Conservation (phyloP, 2,797 vertebrate genomes). For the Pangasius sanitwongsei region DNA sequence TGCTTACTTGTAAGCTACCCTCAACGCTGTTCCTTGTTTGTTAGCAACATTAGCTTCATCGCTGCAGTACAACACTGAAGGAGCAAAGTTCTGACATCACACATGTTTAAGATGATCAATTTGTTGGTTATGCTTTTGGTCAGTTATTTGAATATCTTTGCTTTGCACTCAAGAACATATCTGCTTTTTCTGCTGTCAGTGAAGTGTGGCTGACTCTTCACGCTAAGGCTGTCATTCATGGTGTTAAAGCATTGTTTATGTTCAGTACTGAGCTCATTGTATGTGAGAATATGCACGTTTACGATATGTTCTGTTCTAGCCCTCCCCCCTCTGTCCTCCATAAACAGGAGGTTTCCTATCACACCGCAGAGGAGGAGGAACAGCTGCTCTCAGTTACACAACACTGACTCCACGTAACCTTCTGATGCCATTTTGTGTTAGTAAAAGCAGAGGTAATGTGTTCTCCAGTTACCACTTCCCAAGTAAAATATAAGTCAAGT, state of each 20-base stretch:
- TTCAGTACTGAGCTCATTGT: neutral
- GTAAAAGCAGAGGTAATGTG: neutral
- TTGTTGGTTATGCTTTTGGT: neutral
- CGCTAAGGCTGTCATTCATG: neutral
- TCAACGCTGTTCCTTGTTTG: slow-evolving; percentile 1
- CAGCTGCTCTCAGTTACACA: slow-evolving; percentile 33
- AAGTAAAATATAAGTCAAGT: neutral
- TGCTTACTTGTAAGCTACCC: neutral
- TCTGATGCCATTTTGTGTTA: slow-evolving; percentile 27
- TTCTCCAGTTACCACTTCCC: neutral
- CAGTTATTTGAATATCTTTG: neutral
- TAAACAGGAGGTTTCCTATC: slow-evolving; percentile 63
- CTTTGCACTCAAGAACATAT: neutral
- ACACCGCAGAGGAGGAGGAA: neutral
- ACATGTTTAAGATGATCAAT: neutral
- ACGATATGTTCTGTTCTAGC: neutral
- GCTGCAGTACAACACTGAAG: neutral
- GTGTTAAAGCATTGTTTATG: neutral
- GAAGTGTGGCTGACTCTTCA: neutral
- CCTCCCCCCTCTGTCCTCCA: slow-evolving; percentile 15
- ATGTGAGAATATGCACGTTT: neutral
- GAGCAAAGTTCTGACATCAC: neutral
- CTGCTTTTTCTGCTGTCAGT: neutral
- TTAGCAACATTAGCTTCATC: neutral
- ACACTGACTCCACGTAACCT: slow-evolving; percentile 6